A percentile compares a stretch with the other conserved stretches of the same genome.
Evolutionary conservation across 2,797 vertebrate genomes (phyloP).

Genomic region (Pseudopleuronectes americanus): DNA sequence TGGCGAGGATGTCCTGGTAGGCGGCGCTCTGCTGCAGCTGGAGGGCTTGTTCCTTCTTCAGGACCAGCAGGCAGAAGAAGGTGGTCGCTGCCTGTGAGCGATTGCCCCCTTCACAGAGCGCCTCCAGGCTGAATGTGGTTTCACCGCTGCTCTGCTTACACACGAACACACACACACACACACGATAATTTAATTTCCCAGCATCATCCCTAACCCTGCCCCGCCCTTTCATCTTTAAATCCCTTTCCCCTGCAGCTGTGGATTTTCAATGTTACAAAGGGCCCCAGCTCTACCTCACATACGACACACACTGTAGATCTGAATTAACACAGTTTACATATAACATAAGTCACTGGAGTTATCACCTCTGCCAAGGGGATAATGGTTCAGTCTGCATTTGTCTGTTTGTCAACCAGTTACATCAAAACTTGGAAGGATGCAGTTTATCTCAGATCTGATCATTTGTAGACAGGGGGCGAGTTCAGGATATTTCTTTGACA

Average conservation of each 20-base stretch:
- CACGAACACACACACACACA: slow-evolving; percentile 9
- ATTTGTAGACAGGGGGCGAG: no score
- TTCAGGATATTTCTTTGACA: no score
- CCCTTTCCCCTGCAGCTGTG: slow-evolving; percentile 8
- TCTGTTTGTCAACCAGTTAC: no score
- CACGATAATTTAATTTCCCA: slow-evolving; percentile 19
- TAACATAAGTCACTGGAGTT: no score
- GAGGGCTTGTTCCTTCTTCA: slow-evolving; percentile 92
- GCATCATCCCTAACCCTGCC: slow-evolving; percentile 31
- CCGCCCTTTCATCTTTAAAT: slow-evolving; percentile 33
- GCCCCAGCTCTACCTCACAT: neutral
- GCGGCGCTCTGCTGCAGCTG: slow-evolving; percentile 89
- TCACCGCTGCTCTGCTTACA: slow-evolving; percentile 42
- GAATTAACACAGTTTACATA: no score
- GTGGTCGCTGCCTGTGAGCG: slow-evolving; percentile 88
- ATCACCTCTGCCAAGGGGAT: no score
- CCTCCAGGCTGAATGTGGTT: slow-evolving; percentile 85
- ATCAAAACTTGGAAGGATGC: no score
- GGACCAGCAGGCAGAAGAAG: slow-evolving; percentile 92
- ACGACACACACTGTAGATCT: no score
- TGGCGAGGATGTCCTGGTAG: slow-evolving; percentile 90
- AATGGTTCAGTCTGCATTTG: no score
- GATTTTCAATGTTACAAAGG: slow-evolving; percentile 10
- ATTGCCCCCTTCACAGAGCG: slow-evolving; percentile 86
- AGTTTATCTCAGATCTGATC: no score